These are phyloP conservation scores for Archaeoteleia sp. DNA, from an alignment of 2,888 invertebrate species.

Conservation along the genomic window DNA sequence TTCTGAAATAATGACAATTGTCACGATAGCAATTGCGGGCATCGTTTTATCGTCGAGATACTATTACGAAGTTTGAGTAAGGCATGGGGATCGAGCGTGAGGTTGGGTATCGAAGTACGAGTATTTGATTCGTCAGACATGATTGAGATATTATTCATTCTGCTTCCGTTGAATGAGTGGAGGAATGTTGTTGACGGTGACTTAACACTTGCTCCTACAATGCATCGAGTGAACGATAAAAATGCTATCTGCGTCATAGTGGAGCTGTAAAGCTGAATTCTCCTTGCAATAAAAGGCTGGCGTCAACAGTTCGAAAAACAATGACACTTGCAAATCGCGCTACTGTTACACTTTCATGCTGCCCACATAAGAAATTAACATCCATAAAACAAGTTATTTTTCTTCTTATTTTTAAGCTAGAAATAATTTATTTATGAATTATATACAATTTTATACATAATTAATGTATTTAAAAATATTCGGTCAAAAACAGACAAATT, in stretches of 20 bases:
- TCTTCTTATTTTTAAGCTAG: too few relatives aligned
- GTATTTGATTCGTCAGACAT: constrained; percentile 26
- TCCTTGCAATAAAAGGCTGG: constrained; percentile 10
- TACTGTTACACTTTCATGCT: constrained; percentile 24
- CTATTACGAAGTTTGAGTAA: constrained; percentile 1
- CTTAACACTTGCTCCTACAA: constrained; percentile 47
- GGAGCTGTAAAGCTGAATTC: constrained; percentile 30
- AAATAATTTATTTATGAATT: not conserved
- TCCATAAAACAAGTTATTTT: not conserved
- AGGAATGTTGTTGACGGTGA: constrained; percentile 51
- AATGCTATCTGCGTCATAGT: constrained; percentile 39
- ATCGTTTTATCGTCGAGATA: too few relatives aligned
- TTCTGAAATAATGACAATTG: too few relatives aligned
- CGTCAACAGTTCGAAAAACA: constrained; percentile 12
- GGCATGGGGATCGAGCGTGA: not conserved
- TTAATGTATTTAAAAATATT: too few relatives aligned
- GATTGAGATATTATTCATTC: constrained; percentile 47
- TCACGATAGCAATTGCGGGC: too few relatives aligned
- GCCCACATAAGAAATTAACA: not conserved
- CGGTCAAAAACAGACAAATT: too few relatives aligned
- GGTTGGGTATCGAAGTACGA: constrained; percentile 4
- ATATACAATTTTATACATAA: too few relatives aligned
- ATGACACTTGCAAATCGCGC: constrained; percentile 8
- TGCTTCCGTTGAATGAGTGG: constrained; percentile 43
- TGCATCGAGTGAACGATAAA: constrained; percentile 30